Evolutionary conservation across 2,888 invertebrate genomes (phyloP).

Genomic region (Pemphredon lugubris): DNA sequence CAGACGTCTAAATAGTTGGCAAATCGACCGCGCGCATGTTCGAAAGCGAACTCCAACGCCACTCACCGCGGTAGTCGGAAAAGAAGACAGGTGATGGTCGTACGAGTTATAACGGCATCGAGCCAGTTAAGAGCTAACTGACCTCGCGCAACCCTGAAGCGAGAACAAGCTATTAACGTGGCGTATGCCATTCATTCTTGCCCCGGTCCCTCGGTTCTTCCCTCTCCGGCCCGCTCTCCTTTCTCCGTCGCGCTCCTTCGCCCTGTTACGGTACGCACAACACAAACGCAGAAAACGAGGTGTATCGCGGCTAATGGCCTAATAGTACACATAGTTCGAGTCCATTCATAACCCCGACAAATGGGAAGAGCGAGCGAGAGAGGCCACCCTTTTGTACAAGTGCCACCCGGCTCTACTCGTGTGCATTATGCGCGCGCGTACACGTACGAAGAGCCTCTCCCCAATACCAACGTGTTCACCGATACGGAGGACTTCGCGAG

Average conservation of each 20-base stretch:
- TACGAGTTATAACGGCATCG: slow-evolving; percentile 50
- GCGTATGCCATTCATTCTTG: slow-evolving; percentile 69
- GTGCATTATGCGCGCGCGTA: not conserved
- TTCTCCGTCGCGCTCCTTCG: slow-evolving; percentile 42
- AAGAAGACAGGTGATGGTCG: slow-evolving; percentile 51
- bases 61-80: slow-evolving; percentile 28
- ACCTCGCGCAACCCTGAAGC: slow-evolving; percentile 67
- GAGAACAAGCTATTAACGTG: slow-evolving; percentile 71
- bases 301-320: slow-evolving; percentile 68
- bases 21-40: slow-evolving; percentile 26
- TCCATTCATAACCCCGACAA: slow-evolving; percentile 70
- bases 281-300: slow-evolving; percentile 56
- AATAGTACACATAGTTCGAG: slow-evolving; percentile 67
- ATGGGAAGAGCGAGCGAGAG: slow-evolving; percentile 25
- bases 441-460: not conserved
- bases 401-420: not conserved
- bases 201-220: slow-evolving; percentile 34
- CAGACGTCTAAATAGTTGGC: slow-evolving; percentile 36
- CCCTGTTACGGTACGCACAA: slow-evolving; percentile 36
- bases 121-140: slow-evolving; percentile 64
- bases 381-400: slow-evolving; percentile 42
- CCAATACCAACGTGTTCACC: slow-evolving; percentile 7
- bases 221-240: not conserved
- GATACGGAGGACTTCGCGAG: slow-evolving; percentile 2
- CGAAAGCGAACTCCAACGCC: slow-evolving; percentile 14